phyloP scores from a whole-genome alignment of 2,888 invertebrate genomes.

The Bembecia ichneumoniformis region DNA sequence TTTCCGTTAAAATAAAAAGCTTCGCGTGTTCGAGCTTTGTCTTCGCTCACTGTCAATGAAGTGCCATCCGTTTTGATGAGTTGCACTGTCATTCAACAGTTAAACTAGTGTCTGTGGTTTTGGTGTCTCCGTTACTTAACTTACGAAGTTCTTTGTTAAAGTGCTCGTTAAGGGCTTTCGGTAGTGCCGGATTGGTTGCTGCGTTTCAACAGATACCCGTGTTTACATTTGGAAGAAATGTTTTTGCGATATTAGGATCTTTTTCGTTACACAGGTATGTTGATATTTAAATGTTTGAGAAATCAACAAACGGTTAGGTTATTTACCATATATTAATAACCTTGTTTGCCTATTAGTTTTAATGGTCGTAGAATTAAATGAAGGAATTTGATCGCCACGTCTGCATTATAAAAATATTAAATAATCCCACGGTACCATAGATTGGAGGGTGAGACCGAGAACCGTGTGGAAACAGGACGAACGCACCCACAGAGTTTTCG shows the following conservation, averaged over 20 bases:
- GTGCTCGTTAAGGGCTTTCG: constrained; percentile 41
- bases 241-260: constrained; percentile 42
- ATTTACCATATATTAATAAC: too few species aligned
- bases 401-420: constrained; percentile 53
- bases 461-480: constrained; percentile 43
- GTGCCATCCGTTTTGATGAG: constrained; percentile 30
- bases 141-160: constrained; percentile 16
- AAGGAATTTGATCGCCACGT: not conserved
- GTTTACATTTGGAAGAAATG: constrained; percentile 32
- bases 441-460: constrained; percentile 41
- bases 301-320: not conserved
- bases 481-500: constrained; percentile 32
- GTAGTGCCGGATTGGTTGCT: constrained; percentile 48
- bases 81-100: constrained; percentile 19
- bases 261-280: constrained; percentile 3
- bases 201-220: constrained; percentile 23
- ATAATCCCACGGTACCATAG: constrained; percentile 59
- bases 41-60: constrained; percentile 37
- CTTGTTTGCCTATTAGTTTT: too few species aligned
- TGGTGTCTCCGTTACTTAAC: constrained; percentile 24
- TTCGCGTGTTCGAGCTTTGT: constrained; percentile 62
- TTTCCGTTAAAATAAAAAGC: constrained; percentile 26
- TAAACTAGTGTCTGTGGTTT: constrained; percentile 28
- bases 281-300: not conserved
- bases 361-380: not conserved